Conservation (phyloP, 2,113 vertebrate species). For the Lophura nycthemera region DNA sequence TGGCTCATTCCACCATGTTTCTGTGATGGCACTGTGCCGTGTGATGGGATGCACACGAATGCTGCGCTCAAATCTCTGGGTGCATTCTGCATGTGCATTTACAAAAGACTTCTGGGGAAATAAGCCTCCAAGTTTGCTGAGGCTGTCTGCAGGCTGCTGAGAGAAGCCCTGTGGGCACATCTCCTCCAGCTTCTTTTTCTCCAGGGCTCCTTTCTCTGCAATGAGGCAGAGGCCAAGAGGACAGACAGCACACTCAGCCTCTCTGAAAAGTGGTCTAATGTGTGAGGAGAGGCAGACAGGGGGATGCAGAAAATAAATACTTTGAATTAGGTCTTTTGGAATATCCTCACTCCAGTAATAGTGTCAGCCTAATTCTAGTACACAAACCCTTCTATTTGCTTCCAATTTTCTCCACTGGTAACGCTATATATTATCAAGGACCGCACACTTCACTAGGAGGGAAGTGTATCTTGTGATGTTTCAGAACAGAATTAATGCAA, state of each 20-base stretch:
- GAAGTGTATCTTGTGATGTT: conserved; percentile 57
- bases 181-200: background rate
- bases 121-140: background rate
- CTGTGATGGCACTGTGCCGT: fast-evolving
- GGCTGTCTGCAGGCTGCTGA: background rate
- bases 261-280: background rate
- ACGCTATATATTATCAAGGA: conserved; percentile 32
- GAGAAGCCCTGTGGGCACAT: background rate
- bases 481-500: conserved; percentile 60
- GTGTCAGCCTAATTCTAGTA: background rate
- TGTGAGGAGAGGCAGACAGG: background rate
- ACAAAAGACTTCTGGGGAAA: background rate
- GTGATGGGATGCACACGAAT: background rate
- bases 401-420: conserved; percentile 49
- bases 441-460: conserved; percentile 52
- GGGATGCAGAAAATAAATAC: background rate
- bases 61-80: background rate
- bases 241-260: background rate
- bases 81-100: background rate
- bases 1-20: background rate
- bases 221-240: background rate
- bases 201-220: background rate
- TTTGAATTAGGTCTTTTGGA: background rate
- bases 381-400: conserved; percentile 5
- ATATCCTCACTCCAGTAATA: background rate